phyloP scores from a whole-genome alignment of 2,113 vertebrate species.

The Aviceda subcristata region DNA sequence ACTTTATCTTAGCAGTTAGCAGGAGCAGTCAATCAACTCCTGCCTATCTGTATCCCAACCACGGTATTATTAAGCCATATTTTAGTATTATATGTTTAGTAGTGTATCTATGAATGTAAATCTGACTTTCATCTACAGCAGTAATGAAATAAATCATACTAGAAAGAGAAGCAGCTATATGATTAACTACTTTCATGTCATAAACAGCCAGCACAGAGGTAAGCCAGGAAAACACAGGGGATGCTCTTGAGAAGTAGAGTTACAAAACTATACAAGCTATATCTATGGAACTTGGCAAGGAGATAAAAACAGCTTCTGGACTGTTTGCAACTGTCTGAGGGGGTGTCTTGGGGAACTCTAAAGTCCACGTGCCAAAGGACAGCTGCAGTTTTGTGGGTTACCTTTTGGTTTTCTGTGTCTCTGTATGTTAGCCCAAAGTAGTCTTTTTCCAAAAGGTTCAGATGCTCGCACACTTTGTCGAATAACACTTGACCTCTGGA shows the following conservation, averaged over 20 bases:
- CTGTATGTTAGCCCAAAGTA: slow-evolving; percentile 92
- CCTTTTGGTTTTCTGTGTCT: slow-evolving; percentile 95
- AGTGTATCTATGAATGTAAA: not conserved
- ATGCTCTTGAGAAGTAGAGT: not conserved
- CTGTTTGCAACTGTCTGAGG: not conserved
- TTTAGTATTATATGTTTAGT: not conserved
- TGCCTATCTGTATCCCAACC: not conserved
- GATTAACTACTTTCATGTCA: not conserved
- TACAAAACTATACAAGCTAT: not conserved
- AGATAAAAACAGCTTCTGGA: not conserved
- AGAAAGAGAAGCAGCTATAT: not conserved
- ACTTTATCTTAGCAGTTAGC: not conserved
- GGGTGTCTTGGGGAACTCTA: not conserved
- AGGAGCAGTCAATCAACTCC: not conserved
- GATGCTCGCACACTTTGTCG: slow-evolving; percentile 93
- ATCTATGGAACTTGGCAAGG: not conserved
- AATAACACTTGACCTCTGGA: slow-evolving; percentile 89
- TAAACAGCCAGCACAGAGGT: not conserved
- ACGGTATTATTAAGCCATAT: not conserved
- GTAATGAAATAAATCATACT: not conserved
- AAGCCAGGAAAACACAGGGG: not conserved
- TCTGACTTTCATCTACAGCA: not conserved
- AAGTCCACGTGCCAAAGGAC: not conserved
- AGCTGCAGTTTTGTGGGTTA: slow-evolving; percentile 37
- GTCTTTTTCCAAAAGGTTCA: slow-evolving; percentile 96